Conservation (phyloP, 2,113 vertebrate genomes). For the Nicator chloris region DNA sequence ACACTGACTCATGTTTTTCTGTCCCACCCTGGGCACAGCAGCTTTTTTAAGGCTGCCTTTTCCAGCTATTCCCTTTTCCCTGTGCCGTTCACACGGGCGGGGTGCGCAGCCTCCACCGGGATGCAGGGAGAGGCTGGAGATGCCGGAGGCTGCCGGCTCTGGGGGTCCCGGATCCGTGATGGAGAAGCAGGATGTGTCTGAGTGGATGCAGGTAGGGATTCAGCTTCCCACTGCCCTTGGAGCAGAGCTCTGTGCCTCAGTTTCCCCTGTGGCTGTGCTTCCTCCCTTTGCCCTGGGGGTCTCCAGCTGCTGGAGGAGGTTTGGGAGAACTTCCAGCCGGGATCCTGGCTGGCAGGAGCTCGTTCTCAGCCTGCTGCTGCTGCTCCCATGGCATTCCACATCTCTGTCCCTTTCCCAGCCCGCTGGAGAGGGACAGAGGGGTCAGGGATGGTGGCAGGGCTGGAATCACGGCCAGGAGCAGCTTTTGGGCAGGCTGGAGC, state of each 20-base stretch:
- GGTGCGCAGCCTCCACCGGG: not conserved
- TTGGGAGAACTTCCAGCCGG: not conserved
- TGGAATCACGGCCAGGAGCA: not conserved
- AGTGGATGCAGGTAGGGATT: not conserved
- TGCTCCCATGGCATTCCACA: not conserved
- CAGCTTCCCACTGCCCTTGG: accelerated
- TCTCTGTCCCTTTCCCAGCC: not conserved
- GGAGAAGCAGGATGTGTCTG: not conserved
- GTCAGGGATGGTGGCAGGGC: not conserved
- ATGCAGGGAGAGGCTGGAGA: not conserved
- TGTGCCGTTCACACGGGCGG: not conserved
- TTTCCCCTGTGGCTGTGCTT: not conserved
- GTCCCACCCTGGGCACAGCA: slow-evolving; percentile 36
- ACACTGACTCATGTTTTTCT: slow-evolving; percentile 51
- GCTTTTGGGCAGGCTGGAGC: not conserved
- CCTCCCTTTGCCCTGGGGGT: not conserved
- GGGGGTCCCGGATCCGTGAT: accelerated
- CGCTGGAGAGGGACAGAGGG: not conserved
- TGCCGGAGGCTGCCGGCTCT: accelerated
- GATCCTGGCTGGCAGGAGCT: not conserved
- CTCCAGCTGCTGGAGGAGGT: not conserved
- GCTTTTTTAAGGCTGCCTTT: slow-evolving; percentile 25
- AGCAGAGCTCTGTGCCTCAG: not conserved
- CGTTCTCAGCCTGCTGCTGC: not conserved
- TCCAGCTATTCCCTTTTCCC: not conserved